Conservation (phyloP, 2,113 vertebrate genomes). For the Dasyurus viverrinus region DNA sequence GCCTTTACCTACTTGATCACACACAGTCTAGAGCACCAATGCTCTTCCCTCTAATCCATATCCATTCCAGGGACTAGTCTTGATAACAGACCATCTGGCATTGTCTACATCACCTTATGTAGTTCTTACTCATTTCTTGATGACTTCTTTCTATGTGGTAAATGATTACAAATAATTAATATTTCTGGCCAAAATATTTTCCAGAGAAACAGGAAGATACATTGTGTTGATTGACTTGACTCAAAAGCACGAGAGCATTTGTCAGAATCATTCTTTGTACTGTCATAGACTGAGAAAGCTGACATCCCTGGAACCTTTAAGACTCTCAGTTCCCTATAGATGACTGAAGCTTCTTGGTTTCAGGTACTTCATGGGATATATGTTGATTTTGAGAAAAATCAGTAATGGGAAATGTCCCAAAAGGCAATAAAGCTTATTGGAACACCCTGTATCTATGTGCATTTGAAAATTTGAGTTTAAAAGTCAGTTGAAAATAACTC, state of each 20-base stretch:
- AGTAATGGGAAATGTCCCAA: background rate
- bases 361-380: background rate
- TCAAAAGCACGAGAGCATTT: background rate
- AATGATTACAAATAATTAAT: background rate
- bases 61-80: background rate
- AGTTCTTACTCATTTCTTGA: background rate
- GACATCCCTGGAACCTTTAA: background rate
- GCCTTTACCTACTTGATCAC: background rate
- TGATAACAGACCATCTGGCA: background rate
- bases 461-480: slow-evolving; percentile 39
- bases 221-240: background rate
- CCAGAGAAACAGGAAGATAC: background rate
- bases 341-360: slow-evolving; percentile 16
- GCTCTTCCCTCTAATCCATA: background rate
- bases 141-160: background rate
- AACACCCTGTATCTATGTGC: background rate
- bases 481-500: background rate
- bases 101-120: background rate
- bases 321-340: background rate
- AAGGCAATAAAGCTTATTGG: background rate
- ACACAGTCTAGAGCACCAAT: background rate
- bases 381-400: background rate
- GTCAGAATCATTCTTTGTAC: background rate
- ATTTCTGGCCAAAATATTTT: background rate
- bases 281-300: slow-evolving; percentile 1